Conservation (phyloP, 2,113 vertebrate genomes). For the Gadus chalcogrammus region DNA sequence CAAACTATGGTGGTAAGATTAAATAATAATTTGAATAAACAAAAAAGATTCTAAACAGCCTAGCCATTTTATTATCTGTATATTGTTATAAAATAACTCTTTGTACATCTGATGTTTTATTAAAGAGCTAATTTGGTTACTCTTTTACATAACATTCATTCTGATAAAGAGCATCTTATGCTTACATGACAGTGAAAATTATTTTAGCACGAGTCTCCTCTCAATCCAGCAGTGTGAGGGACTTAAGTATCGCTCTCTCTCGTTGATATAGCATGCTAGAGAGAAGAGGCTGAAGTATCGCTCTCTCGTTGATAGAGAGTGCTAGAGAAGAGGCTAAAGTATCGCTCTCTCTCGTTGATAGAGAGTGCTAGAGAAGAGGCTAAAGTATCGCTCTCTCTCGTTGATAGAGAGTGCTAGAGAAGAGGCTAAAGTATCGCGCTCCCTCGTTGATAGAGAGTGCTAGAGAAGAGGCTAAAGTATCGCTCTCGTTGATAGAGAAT, state of each 20-base stretch:
- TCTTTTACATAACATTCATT: neutral
- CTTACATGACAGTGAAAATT: no score
- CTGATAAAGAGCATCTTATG: no score
- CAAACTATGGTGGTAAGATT: no score
- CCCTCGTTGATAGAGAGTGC: neutral
- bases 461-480: slow-evolving; percentile 12
- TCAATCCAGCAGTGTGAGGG: no score
- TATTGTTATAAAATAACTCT: neutral
- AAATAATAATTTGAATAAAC: no score
- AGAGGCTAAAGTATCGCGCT: slow-evolving; percentile 7
- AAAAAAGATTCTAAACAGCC: no score
- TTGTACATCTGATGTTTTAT: neutral
- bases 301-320: neutral
- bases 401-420: slow-evolving; percentile 3
- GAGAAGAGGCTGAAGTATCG: slow-evolving; percentile 10
- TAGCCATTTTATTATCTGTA: no score
- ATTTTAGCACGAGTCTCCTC: no score
- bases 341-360: neutral
- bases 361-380: slow-evolving; percentile 7
- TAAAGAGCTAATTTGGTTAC: neutral
- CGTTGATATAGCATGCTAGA: neutral
- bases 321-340: slow-evolving; percentile 11
- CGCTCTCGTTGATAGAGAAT: neutral
- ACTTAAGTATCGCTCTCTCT: neutral
- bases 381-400: neutral